Conservation (phyloP, 2,888 invertebrate genomes). For the Acanthosepion pharaonis region DNA sequence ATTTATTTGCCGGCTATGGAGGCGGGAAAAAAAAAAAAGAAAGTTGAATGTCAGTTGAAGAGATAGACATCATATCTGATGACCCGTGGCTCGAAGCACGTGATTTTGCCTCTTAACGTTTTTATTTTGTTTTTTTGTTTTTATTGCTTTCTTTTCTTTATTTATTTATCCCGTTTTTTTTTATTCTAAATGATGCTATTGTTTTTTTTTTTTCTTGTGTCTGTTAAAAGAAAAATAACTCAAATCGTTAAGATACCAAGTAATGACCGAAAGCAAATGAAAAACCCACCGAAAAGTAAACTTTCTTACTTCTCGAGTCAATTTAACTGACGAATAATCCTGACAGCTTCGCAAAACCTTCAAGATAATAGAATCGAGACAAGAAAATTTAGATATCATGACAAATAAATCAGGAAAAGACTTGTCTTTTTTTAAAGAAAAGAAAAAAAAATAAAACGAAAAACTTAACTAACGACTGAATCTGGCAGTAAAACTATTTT, state of each 20-base stretch:
- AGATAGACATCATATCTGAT: background rate
- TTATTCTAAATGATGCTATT: background rate
- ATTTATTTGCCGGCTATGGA: background rate
- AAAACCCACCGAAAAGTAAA: background rate
- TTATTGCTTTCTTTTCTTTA: background rate
- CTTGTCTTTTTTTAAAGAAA: background rate
- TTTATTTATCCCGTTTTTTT: background rate
- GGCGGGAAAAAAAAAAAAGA: background rate
- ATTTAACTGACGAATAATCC: background rate
- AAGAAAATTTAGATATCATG: background rate
- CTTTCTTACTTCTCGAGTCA: background rate
- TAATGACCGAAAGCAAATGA: background rate
- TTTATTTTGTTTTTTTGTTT: background rate
- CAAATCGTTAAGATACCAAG: background rate
- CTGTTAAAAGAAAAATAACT: background rate
- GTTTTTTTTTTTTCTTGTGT: background rate
- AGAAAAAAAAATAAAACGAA: too few relatives aligned
- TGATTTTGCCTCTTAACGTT: background rate
- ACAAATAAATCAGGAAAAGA: background rate
- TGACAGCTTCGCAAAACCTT: background rate
- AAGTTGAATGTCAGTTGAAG: background rate
- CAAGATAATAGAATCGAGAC: background rate
- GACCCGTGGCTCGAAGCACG: background rate
- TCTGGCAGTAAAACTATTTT: background rate
- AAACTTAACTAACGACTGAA: background rate